Evolutionary conservation across 1,140 invertebrate species (phyloP).

Genomic region (Papilio machaon): DNA sequence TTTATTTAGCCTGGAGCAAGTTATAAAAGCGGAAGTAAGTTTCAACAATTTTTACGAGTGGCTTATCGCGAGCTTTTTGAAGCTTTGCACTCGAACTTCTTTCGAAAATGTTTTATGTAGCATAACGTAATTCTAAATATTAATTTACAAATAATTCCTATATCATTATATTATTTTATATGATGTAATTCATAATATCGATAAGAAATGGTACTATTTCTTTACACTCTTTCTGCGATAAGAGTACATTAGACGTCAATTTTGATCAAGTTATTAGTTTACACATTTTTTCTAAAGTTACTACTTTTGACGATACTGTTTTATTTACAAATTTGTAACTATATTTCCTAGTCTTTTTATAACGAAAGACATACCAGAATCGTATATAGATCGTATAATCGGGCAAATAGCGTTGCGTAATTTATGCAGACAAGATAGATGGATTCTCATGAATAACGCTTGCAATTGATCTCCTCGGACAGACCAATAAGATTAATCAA

Average conservation of each 20-base stretch:
- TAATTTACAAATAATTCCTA: not conserved
- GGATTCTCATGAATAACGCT: not conserved
- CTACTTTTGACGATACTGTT: too few species aligned
- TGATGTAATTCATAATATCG: not conserved
- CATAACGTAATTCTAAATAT: not conserved
- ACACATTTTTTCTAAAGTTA: too few species aligned
- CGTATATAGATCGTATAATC: not conserved
- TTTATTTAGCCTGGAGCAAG: conserved; percentile 8
- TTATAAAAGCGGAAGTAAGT: conserved; percentile 22
- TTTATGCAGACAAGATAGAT: conserved; percentile 13
- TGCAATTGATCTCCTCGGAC: conserved; percentile 3
- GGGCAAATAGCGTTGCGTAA: conserved; percentile 10
- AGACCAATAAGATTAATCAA: conserved; percentile 8
- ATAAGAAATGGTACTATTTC: not conserved
- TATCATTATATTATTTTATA: not conserved
- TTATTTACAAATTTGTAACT: too few species aligned
- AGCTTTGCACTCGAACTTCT: conserved; percentile 14
- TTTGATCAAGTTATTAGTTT: too few species aligned
- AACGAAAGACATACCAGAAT: not conserved
- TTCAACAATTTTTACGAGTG: conserved; percentile 21
- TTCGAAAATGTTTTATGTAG: not conserved
- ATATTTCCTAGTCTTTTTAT: too few species aligned
- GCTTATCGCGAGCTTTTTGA: conserved; percentile 24
- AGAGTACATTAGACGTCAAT: too few species aligned
- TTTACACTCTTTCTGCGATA: not conserved